Percentiles rank a stretch among this genome's conserved stretches.
Conservation (phyloP, 30 jellyfish, hydroid and myxozoan species). For the Morbakka virulenta region DNA sequence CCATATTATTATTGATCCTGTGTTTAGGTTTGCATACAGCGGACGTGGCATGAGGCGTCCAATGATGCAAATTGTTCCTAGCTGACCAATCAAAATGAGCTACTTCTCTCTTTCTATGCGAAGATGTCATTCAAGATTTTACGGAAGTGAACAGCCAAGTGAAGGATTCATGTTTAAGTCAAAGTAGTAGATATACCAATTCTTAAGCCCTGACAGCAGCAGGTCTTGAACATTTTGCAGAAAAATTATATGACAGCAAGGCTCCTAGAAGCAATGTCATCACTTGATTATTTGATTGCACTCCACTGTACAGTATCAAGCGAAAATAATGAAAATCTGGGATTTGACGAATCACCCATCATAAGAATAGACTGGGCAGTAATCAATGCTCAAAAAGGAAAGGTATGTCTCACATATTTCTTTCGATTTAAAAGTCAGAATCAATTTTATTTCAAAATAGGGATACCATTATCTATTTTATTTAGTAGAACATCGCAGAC, state of each 20-base stretch:
- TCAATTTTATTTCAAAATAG: too few relatives aligned
- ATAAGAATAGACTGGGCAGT: conserved; percentile 34
- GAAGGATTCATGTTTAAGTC: not conserved
- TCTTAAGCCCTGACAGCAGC: not conserved
- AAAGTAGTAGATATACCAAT: not conserved
- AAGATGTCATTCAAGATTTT: not conserved
- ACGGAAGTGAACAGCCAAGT: not conserved
- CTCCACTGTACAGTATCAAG: conserved; percentile 56
- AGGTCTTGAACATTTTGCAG: not conserved
- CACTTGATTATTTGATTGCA: conserved; percentile 1
- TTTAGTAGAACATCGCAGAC: too few relatives aligned
- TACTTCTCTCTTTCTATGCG: not conserved
- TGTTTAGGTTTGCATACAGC: not conserved
- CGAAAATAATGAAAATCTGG: conserved; percentile 65
- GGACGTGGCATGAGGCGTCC: not conserved
- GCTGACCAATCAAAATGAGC: not conserved
- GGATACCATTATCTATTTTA: too few relatives aligned
- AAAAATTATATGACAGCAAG: not conserved
- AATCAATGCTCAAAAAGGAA: conserved; percentile 29
- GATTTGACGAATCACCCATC: conserved; percentile 75
- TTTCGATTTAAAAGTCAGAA: too few relatives aligned
- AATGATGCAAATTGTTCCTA: not conserved
- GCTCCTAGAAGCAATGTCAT: conserved; percentile 3
- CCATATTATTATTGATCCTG: not conserved
- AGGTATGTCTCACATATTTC: conserved; percentile 20